Evolutionary conservation across 2,113 vertebrate genomes (phyloP), one percentile per base, ranked within the genome.

Genomic region (Melanocharis versteri): DNA sequence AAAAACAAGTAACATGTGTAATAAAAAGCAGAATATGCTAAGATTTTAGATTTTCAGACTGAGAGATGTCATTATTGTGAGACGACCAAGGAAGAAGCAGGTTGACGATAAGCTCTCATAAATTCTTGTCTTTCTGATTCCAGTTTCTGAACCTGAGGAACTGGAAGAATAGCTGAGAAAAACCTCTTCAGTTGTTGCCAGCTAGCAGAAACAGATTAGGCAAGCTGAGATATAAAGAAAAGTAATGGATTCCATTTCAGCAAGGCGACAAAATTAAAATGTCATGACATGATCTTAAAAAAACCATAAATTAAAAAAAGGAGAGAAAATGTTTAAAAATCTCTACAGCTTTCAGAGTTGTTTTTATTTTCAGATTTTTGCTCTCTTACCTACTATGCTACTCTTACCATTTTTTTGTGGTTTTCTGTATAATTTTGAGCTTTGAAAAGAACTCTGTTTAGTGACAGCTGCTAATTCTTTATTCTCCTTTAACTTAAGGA

Each of bases 261-360:
- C 3, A 58, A 70, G 11, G 13, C 54, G 19, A 44, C 3, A 70
- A 58, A 64, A 44, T 45, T 64, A 33, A 60, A 37, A 84, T 4
- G 0, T 23, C 4, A 7, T 51, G 0, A 47, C 2, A 35, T 14
- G 1, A 35, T 26, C 31, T 44, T n/a, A 18, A 62, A 37, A 39
- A 40, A 17, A 17, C 3, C 47, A 50, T 11, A 53, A 10, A 15
- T 3, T 15, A 35, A 19, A 39, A 44, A 35, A 15, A 19, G 12
- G 23, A 9, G 4, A 37, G 26, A 9, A 10, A 44, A 50, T 28
- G 1, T 26, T 64, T 35, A 3, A 40, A 90, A 78, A 68, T 13
- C 20, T 62, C 42, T 54, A 68, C 9, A 23, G 2, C 5, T 88
- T 88, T 65, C n/a, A 81, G 19, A 82, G 2, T 2, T 45, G 13